Evolutionary conservation across 2,797 vertebrate genomes (phyloP).

Genomic region (Crocodylus rhombifer): DNA sequence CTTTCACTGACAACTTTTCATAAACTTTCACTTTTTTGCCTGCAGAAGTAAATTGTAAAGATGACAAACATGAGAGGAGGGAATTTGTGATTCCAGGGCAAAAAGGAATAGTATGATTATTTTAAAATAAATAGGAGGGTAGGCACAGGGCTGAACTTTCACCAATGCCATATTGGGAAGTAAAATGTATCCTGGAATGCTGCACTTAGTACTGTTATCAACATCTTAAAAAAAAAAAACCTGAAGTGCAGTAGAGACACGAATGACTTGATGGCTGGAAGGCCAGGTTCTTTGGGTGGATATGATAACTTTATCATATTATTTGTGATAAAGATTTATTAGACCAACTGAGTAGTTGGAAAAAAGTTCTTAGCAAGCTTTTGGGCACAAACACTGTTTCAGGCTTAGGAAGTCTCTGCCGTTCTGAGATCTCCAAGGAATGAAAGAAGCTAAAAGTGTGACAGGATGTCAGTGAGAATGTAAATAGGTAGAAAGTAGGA

Average conservation of each 20-base stretch:
- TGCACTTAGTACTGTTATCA: not conserved
- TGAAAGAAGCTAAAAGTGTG: no score
- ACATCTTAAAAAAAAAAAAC: not conserved
- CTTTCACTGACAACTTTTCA: not conserved
- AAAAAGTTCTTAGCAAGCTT: no score
- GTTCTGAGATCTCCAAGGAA: no score
- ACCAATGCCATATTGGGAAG: not conserved
- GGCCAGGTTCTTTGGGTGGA: no score
- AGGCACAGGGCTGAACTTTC: not conserved
- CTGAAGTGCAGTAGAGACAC: not conserved
- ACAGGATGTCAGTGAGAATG: no score
- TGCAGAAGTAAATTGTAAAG: not conserved
- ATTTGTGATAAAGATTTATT: no score
- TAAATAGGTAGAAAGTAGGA: no score
- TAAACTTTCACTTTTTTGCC: not conserved
- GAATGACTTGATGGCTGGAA: not conserved
- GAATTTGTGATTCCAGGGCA: not conserved
- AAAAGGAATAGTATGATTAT: not conserved
- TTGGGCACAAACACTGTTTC: no score
- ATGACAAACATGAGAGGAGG: not conserved
- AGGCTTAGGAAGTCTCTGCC: no score
- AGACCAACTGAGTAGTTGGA: no score
- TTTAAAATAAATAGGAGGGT: not conserved
- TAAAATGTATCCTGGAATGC: not conserved
- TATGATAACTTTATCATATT: no score